A percentile compares a stretch with the other conserved stretches of the same genome.
phyloP scores from a whole-genome alignment of 2,797 vertebrate genomes.

The Melanotaenia nigrans region DNA sequence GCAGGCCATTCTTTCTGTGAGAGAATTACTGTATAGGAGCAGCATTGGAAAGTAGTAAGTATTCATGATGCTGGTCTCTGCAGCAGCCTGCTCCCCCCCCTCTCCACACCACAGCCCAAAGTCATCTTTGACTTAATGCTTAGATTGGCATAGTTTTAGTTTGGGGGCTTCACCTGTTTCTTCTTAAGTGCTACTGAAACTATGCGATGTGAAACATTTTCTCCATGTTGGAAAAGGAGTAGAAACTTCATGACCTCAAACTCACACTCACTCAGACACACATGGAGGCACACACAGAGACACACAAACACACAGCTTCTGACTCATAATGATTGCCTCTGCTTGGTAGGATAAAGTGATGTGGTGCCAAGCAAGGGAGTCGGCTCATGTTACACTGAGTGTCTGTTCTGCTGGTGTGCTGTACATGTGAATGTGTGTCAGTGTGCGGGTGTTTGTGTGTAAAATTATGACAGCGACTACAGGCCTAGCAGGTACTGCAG shows the following conservation, averaged over 20 bases:
- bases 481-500: conserved; percentile 79
- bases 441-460: conserved; percentile 69
- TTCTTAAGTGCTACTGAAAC: conserved; percentile 13
- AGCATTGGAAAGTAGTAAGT: conserved; percentile 27
- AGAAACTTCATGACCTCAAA: conserved; percentile 56
- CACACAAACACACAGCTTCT: conserved; percentile 12
- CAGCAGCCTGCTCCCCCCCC: background rate
- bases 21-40: conserved; percentile 8
- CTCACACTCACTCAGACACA: conserved; percentile 10
- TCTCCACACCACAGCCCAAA: background rate
- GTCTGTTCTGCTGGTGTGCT: conserved; percentile 45
- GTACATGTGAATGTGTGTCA: conserved; percentile 55
- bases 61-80: conserved; percentile 33
- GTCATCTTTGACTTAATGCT: conserved; percentile 5
- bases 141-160: background rate
- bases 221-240: conserved; percentile 22
- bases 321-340: conserved; percentile 51
- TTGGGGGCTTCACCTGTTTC: conserved; percentile 13
- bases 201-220: conserved; percentile 20
- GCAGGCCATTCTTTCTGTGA: background rate
- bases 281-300: conserved; percentile 20
- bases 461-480: conserved; percentile 66
- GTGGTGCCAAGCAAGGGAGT: conserved; percentile 46
- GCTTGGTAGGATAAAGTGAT: conserved; percentile 43
- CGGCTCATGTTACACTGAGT: conserved; percentile 57